Percentiles rank a stretch among this genome's conserved stretches.
Conservation (phyloP, 1,140 invertebrate genomes). For the Anthonomus grandis region DNA sequence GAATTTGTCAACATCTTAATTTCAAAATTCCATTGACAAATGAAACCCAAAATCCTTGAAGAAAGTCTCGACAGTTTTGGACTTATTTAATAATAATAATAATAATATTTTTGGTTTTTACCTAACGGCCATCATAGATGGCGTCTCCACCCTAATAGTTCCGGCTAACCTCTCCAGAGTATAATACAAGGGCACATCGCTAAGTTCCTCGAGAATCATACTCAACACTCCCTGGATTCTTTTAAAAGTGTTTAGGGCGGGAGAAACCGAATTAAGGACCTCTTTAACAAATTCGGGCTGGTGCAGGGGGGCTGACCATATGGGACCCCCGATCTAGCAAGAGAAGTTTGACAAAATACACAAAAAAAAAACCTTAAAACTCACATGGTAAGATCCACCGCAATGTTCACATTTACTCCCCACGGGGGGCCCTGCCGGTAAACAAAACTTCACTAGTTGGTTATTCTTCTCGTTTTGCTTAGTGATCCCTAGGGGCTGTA, state of each 20-base stretch:
- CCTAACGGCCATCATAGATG: slow-evolving; percentile 64
- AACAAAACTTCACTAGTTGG: slow-evolving; percentile 59
- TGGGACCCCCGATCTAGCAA: slow-evolving; percentile 82
- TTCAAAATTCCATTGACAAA: too few relatives aligned
- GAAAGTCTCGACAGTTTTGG: neutral
- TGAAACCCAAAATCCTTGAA: too few relatives aligned
- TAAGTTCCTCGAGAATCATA: slow-evolving; percentile 75
- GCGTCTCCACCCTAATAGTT: slow-evolving; percentile 62
- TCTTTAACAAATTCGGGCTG: slow-evolving; percentile 70
- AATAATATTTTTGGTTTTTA: slow-evolving; percentile 34
- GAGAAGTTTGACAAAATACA: slow-evolving; percentile 11
- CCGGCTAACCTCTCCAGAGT: slow-evolving; percentile 62
- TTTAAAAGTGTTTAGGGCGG: slow-evolving; percentile 66
- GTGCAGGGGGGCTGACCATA: slow-evolving; percentile 88
- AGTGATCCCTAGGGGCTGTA: slow-evolving; percentile 73
- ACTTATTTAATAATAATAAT: neutral
- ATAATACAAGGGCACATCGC: slow-evolving; percentile 86
- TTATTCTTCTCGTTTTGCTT: slow-evolving; percentile 58
- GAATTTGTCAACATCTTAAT: too few relatives aligned
- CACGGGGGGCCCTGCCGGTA: slow-evolving; percentile 67
- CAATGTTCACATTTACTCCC: slow-evolving; percentile 72
- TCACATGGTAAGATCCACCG: slow-evolving; percentile 66
- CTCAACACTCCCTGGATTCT: slow-evolving; percentile 72
- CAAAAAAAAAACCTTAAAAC: slow-evolving; percentile 29
- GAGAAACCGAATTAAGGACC: slow-evolving; percentile 48